Conservation (phyloP, 2,113 vertebrate genomes). For the Gobius niger region DNA sequence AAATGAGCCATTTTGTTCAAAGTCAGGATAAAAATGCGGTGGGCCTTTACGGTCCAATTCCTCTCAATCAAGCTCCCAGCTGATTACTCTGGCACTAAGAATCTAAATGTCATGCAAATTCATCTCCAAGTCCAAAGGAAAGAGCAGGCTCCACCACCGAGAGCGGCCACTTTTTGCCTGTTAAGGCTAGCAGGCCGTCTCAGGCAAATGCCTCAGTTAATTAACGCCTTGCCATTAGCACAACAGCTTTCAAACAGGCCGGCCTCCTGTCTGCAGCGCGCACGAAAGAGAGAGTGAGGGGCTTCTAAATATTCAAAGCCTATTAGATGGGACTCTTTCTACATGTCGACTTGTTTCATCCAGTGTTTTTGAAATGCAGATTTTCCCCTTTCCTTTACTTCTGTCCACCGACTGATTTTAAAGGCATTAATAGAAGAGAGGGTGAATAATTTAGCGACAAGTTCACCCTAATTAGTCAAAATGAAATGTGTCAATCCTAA, state of each 20-base stretch:
- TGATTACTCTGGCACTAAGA: conserved; percentile 55
- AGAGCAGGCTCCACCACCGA: conserved; percentile 50
- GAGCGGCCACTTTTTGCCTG: conserved; percentile 36
- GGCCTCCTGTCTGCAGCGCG: conserved; percentile 54
- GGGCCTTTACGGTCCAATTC: conserved; percentile 48
- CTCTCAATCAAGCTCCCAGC: conserved; percentile 60
- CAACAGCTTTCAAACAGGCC: conserved; percentile 67
- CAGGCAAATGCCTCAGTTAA: conserved; percentile 63
- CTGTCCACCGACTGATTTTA: conserved; percentile 67
- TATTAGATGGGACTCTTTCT: conserved; percentile 65
- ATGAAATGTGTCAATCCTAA: conserved; percentile 61
- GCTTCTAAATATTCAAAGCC: conserved; percentile 68
- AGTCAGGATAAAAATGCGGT: conserved; percentile 32
- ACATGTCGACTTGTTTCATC: conserved; percentile 66
- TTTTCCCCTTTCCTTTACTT: conserved; percentile 60
- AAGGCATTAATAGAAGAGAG: conserved; percentile 49
- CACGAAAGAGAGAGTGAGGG: conserved; percentile 21
- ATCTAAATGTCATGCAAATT: conserved; percentile 62
- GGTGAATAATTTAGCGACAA: conserved; percentile 63
- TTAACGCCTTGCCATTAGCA: conserved; percentile 63
- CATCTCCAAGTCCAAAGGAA: conserved; percentile 45
- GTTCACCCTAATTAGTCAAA: conserved; percentile 64
- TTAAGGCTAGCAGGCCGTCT: conserved; percentile 53
- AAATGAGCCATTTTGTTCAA: conserved; percentile 49
- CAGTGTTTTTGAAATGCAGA: conserved; percentile 70